Evolutionary conservation across 2,113 vertebrate species (phyloP), one percentile per base, ranked within the genome.

Genomic region (Ophthalmolycus amberensis): DNA sequence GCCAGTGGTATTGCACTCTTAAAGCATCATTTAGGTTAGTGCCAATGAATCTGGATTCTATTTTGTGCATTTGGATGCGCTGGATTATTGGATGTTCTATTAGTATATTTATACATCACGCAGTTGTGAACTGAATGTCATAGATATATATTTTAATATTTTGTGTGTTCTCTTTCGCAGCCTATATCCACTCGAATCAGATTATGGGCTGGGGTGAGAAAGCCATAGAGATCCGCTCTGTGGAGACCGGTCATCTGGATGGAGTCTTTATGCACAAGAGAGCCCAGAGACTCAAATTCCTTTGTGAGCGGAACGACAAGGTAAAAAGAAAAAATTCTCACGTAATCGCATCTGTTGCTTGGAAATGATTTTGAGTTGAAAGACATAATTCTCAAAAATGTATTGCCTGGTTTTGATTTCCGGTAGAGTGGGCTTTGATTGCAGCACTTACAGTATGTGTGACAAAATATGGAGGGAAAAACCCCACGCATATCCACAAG

Each of bases 161-260:
- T 62, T 59, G 12, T 16, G 6, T n/a, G 68, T n/a, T 59, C 89
- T 93, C 81, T 89, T 92, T 95, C 94, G 85, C 96, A 99, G 98
- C 98, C 87, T 99, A 99, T 93, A 99, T 99, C 95, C 98, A 98
- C 94, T 99, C 98, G 88, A 99, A 97, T 95, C 98, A 99, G 95
- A 99, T 99, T 89, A 99, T 99, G 98, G 98, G 98, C 94, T 99
- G 98, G 98, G 98, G 98, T 87, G 98, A 99, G 95, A 99, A 99
- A 96, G 98, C 98, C 90, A 99, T 99, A 91, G 98, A 99, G 93
- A 99, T 99, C 94, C 97, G 98, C 73, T 99, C 98, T 40, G 98
- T 99, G 94, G 98, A 99, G 94, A 99, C 98, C 22, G 98, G 98
- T 84, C 98, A 99, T 90, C 94, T 99, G 95, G 98, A 99, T 74